These are phyloP conservation scores for Lycocorax pyrrhopterus DNA, from an alignment of 2,113 vertebrate genomes.

Conservation along the genomic window DNA sequence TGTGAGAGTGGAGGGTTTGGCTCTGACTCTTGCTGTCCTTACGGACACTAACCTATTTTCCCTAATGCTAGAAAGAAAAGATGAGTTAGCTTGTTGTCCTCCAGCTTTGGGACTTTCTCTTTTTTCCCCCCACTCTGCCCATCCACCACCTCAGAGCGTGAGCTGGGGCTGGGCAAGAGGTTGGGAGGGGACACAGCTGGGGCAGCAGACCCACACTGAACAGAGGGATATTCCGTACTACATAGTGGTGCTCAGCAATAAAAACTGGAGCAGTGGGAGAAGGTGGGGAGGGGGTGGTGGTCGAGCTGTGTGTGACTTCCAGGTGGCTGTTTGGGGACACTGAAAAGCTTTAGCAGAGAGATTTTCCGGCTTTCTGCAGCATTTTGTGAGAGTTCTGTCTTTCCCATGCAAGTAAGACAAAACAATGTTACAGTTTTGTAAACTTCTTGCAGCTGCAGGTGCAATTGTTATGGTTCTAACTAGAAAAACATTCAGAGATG, in stretches of 20 bases:
- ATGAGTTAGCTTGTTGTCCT: neutral
- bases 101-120: neutral
- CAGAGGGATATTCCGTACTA: neutral
- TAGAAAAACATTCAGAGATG: too few relatives aligned
- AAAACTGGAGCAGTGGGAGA: neutral
- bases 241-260: rapidly evolving
- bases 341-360: too few relatives aligned
- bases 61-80: neutral
- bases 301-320: neutral
- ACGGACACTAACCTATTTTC: neutral
- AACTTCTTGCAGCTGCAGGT: too few relatives aligned
- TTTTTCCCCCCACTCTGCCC: neutral
- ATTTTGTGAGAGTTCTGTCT: too few relatives aligned
- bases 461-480: too few relatives aligned
- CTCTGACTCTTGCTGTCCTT: neutral
- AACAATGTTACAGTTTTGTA: too few relatives aligned
- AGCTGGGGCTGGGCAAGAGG: neutral
- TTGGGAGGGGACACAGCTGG: neutral
- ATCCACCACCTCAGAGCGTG: neutral
- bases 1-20: neutral
- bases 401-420: too few relatives aligned
- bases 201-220: neutral
- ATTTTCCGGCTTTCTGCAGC: too few relatives aligned
- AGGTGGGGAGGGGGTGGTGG: neutral
- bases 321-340: too few relatives aligned